Conservation (phyloP, 2,113 vertebrate species). For the Polypterus bichir region DNA sequence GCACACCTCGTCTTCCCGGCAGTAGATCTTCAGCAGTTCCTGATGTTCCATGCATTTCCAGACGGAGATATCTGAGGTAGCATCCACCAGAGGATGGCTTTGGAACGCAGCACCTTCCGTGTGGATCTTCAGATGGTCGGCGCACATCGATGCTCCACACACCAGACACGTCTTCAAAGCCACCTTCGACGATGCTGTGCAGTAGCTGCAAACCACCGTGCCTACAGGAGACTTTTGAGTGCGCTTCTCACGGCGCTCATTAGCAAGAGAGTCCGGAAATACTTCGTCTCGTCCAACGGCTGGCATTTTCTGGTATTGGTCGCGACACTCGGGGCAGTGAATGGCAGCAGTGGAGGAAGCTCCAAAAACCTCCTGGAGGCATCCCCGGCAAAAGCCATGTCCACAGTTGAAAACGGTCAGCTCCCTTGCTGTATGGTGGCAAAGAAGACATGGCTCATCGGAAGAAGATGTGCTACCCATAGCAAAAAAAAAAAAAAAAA, state of each 20-base stretch:
- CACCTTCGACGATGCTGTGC: slow-evolving; percentile 26
- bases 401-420: slow-evolving; percentile 35
- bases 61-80: slow-evolving; percentile 41
- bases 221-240: not conserved
- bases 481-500: slow-evolving; percentile 2
- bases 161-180: slow-evolving; percentile 61
- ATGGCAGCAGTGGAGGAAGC: slow-evolving; percentile 31
- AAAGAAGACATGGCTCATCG: slow-evolving; percentile 29
- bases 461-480: slow-evolving; percentile 26
- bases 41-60: slow-evolving; percentile 59
- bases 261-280: not conserved
- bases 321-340: slow-evolving; percentile 42
- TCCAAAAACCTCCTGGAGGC: slow-evolving; percentile 50
- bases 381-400: slow-evolving; percentile 45
- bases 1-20: slow-evolving; percentile 42
- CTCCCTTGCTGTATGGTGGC: slow-evolving; percentile 21
- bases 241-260: not conserved
- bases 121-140: slow-evolving; percentile 48
- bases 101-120: slow-evolving; percentile 50
- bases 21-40: slow-evolving; percentile 62
- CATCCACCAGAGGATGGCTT: slow-evolving; percentile 50
- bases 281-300: slow-evolving; percentile 17
- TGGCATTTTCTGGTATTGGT: slow-evolving; percentile 37
- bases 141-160: slow-evolving; percentile 61
- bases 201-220: slow-evolving; percentile 48